Percentiles rank a stretch among this genome's conserved stretches.
phyloP scores from a whole-genome alignment of 2,797 vertebrate species.

The Hippopotamyrus pictus region DNA sequence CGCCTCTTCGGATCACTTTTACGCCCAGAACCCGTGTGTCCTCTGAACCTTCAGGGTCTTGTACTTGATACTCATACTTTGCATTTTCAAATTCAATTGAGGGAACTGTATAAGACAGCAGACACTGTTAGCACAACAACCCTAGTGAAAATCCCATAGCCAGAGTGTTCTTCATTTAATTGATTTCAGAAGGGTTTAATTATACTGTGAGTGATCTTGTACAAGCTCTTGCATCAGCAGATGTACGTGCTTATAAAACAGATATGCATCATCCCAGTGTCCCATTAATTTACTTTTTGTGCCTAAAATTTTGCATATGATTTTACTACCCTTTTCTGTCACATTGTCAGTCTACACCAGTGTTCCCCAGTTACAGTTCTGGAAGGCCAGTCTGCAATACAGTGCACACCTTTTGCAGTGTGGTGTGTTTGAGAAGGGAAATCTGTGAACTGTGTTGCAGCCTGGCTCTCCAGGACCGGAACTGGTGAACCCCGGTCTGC shows the following conservation, averaged over 20 bases:
- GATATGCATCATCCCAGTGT: background rate
- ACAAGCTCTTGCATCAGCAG: background rate
- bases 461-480: background rate
- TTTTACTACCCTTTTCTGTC: background rate
- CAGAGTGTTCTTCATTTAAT: background rate
- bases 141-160: background rate
- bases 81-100: conserved; percentile 91
- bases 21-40: conserved; percentile 72
- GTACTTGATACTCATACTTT: conserved; percentile 81
- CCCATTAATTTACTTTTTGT: background rate
- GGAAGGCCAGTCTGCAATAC: background rate
- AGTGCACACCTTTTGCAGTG: background rate
- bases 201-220: background rate
- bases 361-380: background rate
- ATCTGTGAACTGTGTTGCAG: background rate
- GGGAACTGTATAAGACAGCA: conserved; percentile 64
- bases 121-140: background rate
- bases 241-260: background rate
- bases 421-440: background rate
- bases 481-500: background rate
- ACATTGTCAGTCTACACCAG: background rate
- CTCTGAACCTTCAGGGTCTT: conserved; percentile 80
- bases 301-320: background rate
- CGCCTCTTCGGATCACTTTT: conserved; percentile 81
- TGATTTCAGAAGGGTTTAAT: background rate